A percentile compares a stretch with the other conserved stretches of the same genome.
Conservation (phyloP, 1,140 invertebrate genomes). For the Hyphantria cunea region DNA sequence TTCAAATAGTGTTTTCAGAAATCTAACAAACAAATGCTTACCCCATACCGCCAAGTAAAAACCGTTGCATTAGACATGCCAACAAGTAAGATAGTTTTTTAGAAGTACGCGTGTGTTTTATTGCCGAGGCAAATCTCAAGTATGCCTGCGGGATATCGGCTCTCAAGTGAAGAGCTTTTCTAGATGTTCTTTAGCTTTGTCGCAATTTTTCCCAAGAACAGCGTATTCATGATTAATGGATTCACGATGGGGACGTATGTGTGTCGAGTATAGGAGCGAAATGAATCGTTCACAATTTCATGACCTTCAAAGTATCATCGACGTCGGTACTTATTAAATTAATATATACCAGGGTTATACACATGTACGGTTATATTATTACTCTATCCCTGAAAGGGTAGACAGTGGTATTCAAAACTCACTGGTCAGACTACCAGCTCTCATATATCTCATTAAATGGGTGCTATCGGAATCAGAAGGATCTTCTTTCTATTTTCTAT, state of each 20-base stretch:
- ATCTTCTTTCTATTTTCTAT: too few species aligned
- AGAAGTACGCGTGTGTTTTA: conserved; percentile 37
- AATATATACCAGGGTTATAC: too few species aligned
- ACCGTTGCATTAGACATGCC: background rate
- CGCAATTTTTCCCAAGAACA: conserved; percentile 10
- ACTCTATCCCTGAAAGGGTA: too few species aligned
- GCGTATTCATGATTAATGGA: conserved; percentile 22
- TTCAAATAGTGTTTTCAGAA: background rate
- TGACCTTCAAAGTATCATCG: too few species aligned
- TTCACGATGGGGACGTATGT: background rate
- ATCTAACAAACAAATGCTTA: background rate
- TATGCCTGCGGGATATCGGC: conserved; percentile 29
- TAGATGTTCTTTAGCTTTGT: conserved; percentile 27
- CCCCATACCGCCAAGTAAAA: background rate
- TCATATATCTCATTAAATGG: too few species aligned
- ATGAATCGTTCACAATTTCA: too few species aligned
- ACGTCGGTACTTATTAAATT: too few species aligned
- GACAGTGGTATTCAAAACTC: too few species aligned
- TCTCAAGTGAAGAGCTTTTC: conserved; percentile 29
- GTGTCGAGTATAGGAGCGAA: background rate
- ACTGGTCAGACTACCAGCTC: too few species aligned
- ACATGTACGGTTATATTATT: too few species aligned
- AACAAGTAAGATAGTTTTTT: conserved; percentile 27
- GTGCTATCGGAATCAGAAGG: too few species aligned
- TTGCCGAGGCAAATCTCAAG: conserved; percentile 33